A percentile compares a stretch with the other conserved stretches of the same genome.
Conservation (phyloP, 2,888 invertebrate genomes). For the Omphaloscelis lunosa region DNA sequence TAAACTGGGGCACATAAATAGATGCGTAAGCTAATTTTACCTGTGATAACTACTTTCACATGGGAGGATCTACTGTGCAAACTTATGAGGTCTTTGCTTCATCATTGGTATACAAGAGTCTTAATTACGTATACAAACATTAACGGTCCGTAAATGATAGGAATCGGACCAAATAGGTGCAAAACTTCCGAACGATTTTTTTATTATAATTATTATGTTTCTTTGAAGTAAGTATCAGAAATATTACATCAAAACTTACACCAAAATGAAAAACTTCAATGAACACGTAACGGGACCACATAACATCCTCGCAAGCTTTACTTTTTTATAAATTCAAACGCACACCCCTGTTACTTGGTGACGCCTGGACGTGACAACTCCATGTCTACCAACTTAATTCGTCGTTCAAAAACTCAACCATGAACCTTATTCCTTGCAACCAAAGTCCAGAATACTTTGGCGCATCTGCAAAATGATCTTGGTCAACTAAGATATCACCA, state of each 20-base stretch:
- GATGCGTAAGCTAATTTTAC: too few relatives aligned
- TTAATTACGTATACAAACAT: too few relatives aligned
- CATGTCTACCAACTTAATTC: conserved; percentile 18
- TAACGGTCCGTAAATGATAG: too few relatives aligned
- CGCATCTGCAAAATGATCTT: conserved; percentile 21
- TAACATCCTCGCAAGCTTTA: conserved; percentile 14
- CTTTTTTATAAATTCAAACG: conserved; percentile 52
- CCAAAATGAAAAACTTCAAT: conserved; percentile 23
- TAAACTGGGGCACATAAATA: too few relatives aligned
- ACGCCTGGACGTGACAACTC: conserved; percentile 61
- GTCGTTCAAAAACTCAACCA: not conserved
- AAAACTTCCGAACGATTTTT: not conserved
- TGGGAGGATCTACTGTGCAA: too few relatives aligned
- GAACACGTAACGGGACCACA: conserved; percentile 41
- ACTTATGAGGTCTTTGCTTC: too few relatives aligned
- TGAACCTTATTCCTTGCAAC: conserved; percentile 12
- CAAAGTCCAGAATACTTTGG: conserved; percentile 28
- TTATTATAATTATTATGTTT: not conserved
- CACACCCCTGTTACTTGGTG: conserved; percentile 53
- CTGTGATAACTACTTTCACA: too few relatives aligned
- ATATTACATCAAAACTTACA: not conserved
- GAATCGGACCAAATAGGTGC: not conserved
- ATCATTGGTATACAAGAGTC: too few relatives aligned
- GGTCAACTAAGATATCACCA: conserved; percentile 10
- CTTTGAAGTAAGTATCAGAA: conserved; percentile 9